Conservation (phyloP, 2,888 invertebrate species). For the Spilarctia lutea region DNA sequence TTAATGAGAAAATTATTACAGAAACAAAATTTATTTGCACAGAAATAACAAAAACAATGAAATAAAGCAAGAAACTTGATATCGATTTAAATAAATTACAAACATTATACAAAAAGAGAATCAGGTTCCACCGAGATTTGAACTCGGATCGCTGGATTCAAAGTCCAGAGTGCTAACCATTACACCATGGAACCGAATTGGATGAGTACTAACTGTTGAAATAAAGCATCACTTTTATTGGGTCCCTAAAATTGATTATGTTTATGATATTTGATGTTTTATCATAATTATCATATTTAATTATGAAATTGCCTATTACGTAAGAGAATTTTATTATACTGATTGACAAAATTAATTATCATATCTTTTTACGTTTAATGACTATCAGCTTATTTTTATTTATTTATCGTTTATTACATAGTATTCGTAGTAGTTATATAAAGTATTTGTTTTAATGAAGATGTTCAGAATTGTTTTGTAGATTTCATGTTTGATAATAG, state of each 20-base stretch:
- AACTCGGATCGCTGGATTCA: slow-evolving; percentile 95
- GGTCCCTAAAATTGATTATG: background rate
- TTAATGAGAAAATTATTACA: too few species aligned
- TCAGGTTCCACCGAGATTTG: slow-evolving; percentile 93
- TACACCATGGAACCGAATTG: slow-evolving; percentile 90
- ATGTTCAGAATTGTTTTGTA: too few species aligned
- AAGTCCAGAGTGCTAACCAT: slow-evolving; percentile 94
- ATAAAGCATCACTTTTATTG: slow-evolving; percentile 20
- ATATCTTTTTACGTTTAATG: background rate
- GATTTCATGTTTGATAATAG: too few species aligned
- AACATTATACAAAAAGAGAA: background rate
- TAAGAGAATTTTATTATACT: background rate
- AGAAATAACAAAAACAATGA: background rate
- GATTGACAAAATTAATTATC: background rate
- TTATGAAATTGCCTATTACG: background rate
- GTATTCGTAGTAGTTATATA: too few species aligned
- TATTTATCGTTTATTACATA: too few species aligned
- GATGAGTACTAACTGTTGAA: slow-evolving; percentile 1
- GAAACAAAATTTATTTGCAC: background rate
- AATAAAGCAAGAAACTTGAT: background rate
- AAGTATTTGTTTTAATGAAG: too few species aligned
- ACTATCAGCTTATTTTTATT: too few species aligned
- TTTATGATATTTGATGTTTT: background rate
- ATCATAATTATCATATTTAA: background rate
- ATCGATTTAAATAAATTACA: background rate